phyloP scores from a whole-genome alignment of 2,888 invertebrate species.

The Cinara cedri region DNA sequence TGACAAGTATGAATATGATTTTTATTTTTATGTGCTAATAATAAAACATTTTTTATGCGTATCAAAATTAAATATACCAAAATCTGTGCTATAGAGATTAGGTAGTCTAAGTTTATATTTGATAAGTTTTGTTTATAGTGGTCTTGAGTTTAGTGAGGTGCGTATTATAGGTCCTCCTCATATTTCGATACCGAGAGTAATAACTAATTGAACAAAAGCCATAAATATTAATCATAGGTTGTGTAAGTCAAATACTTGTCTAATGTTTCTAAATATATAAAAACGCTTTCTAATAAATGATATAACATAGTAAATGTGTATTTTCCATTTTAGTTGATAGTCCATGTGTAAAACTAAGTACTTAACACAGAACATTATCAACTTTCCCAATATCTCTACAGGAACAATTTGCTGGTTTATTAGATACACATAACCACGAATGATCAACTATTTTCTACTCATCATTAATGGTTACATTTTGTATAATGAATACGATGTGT shows the following conservation, averaged over 20 bases:
- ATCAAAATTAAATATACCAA: neutral
- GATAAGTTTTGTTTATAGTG: slow-evolving; percentile 5
- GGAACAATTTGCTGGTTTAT: neutral
- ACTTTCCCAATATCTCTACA: neutral
- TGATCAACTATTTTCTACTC: neutral
- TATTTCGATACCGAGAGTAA: too few species aligned
- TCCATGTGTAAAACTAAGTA: slow-evolving; percentile 7
- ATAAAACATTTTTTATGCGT: neutral
- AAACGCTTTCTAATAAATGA: neutral
- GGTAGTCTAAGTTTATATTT: neutral
- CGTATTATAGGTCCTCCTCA: neutral
- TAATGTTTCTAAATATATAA: slow-evolving; percentile 1
- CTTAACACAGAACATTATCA: neutral
- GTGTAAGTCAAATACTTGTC: neutral
- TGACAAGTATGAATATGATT: neutral
- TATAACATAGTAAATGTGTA: neutral
- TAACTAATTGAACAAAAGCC: neutral
- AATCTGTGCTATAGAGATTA: neutral
- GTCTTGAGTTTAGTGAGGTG: neutral
- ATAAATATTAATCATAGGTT: neutral
- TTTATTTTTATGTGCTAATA: slow-evolving; percentile 5
- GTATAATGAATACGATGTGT: neutral
- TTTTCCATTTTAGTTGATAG: neutral
- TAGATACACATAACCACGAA: neutral
- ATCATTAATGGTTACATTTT: neutral